A percentile compares a stretch with the other conserved stretches of the same genome.
Evolutionary conservation across 1,140 invertebrate species (phyloP).

Genomic region (Leptopilina boulardi): DNA sequence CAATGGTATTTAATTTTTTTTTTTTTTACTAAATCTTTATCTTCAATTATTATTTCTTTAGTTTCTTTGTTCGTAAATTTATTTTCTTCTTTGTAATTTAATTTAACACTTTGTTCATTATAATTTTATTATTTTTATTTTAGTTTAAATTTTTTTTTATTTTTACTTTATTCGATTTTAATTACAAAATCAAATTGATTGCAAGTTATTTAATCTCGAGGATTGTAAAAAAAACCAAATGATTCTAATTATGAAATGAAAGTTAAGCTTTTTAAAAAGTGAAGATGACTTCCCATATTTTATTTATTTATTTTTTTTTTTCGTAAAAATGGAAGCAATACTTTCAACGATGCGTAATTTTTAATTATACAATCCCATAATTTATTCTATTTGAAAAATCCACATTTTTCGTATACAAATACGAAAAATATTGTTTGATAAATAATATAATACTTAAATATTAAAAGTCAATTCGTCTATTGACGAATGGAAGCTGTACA

Average conservation of each 20-base stretch:
- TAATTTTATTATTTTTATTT: too few species aligned
- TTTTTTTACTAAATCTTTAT: too few species aligned
- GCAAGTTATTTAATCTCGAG: not conserved
- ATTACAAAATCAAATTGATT: not conserved
- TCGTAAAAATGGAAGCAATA: conserved; percentile 19
- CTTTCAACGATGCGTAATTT: conserved; percentile 12
- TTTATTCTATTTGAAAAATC: conserved; percentile 40
- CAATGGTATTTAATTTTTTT: not conserved
- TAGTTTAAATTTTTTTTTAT: too few species aligned
- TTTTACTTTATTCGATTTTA: not conserved
- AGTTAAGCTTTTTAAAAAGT: not conserved
- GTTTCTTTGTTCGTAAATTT: too few species aligned
- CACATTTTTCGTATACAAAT: too few species aligned
- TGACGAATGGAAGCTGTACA: conserved; percentile 50
- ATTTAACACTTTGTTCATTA: too few species aligned
- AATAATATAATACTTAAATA: conserved; percentile 30
- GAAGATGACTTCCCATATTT: not conserved
- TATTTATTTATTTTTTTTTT: too few species aligned
- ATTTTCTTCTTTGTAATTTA: too few species aligned
- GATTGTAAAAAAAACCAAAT: not conserved
- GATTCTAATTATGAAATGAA: not conserved
- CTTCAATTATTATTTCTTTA: too few species aligned
- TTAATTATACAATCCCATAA: conserved; percentile 41
- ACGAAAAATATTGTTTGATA: conserved; percentile 21
- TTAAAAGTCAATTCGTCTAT: conserved; percentile 36